Evolutionary conservation across 2,888 invertebrate species (phyloP).

Genomic region (Conchocele bisecta): DNA sequence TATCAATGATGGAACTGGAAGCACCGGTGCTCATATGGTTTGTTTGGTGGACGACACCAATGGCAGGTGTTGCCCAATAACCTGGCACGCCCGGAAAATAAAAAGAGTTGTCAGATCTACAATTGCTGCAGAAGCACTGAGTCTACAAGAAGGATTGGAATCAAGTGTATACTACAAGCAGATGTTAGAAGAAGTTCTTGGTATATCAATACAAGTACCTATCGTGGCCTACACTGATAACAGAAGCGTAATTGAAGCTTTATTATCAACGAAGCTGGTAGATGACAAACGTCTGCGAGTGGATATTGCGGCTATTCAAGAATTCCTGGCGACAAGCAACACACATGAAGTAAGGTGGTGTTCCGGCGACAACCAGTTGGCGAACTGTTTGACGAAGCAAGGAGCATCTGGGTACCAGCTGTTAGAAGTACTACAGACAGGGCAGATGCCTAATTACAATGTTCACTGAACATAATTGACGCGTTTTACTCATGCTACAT

Average conservation of each 20-base stretch:
- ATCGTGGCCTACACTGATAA: conserved; percentile 36
- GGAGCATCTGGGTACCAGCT: conserved; percentile 1
- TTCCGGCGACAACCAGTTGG: conserved; percentile 6
- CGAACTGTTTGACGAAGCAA: conserved; percentile 11
- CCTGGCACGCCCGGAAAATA: conserved; percentile 44
- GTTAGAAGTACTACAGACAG: neutral
- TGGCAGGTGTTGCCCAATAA: conserved; percentile 38
- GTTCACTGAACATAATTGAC: no score
- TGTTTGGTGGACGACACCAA: conserved; percentile 27
- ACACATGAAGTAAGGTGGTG: conserved; percentile 19
- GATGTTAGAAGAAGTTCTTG: conserved; percentile 18
- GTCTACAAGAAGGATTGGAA: conserved; percentile 19
- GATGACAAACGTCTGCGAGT: conserved; percentile 39
- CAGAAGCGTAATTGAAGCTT: conserved; percentile 41
- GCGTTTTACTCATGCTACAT: no score
- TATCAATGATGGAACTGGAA: conserved; percentile 40
- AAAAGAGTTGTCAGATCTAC: conserved; percentile 45
- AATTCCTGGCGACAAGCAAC: conserved; percentile 10
- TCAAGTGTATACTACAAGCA: conserved; percentile 21
- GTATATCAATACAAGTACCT: conserved; percentile 4
- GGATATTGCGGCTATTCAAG: conserved; percentile 38
- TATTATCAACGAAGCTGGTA: conserved; percentile 45
- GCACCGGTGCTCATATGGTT: conserved; percentile 34
- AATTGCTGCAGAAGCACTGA: conserved; percentile 39
- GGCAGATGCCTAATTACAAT: neutral